phyloP scores from a whole-genome alignment of 1,140 invertebrate species.

The Drosophila pandora region DNA sequence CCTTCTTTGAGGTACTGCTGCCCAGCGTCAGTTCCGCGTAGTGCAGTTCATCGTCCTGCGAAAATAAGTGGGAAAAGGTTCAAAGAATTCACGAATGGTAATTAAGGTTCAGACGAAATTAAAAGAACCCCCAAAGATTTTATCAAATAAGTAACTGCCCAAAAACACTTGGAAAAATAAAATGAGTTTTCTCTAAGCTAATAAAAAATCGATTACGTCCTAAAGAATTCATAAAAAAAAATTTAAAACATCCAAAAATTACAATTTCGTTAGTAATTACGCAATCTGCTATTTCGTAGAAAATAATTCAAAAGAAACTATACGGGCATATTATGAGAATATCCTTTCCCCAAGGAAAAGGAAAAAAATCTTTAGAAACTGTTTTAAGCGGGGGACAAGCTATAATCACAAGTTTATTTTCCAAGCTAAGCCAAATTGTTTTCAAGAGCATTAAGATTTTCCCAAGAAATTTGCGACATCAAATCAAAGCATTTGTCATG shows the following conservation, averaged over 20 bases:
- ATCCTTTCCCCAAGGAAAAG: background rate
- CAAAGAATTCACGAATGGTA: background rate
- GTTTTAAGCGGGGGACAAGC: conserved; percentile 1
- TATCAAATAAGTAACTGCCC: background rate
- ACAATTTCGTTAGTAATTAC: conserved; percentile 17
- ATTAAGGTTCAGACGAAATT: conserved; percentile 2
- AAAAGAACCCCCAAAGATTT: background rate
- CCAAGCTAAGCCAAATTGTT: conserved; percentile 22
- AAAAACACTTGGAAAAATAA: background rate
- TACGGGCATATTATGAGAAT: background rate
- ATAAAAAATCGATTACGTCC: background rate
- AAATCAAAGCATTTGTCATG: conserved; percentile 50
- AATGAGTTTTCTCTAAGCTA: background rate
- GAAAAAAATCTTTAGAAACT: conserved; percentile 4
- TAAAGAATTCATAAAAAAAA: conserved; percentile 5
- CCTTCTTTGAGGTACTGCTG: conserved; percentile 55
- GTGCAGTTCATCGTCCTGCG: conserved; percentile 87
- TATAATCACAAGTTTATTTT: conserved; percentile 39
- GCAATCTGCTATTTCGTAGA: conserved; percentile 15
- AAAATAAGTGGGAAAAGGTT: conserved; percentile 7
- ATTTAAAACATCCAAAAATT: conserved; percentile 20
- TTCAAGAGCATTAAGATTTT: conserved; percentile 31
- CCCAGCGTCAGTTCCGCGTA: conserved; percentile 88
- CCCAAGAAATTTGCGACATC: conserved; percentile 28
- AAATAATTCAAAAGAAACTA: background rate